These are phyloP conservation scores for Hucho hucho DNA, from an alignment of 2,113 vertebrate genomes.

Conservation along the genomic window DNA sequence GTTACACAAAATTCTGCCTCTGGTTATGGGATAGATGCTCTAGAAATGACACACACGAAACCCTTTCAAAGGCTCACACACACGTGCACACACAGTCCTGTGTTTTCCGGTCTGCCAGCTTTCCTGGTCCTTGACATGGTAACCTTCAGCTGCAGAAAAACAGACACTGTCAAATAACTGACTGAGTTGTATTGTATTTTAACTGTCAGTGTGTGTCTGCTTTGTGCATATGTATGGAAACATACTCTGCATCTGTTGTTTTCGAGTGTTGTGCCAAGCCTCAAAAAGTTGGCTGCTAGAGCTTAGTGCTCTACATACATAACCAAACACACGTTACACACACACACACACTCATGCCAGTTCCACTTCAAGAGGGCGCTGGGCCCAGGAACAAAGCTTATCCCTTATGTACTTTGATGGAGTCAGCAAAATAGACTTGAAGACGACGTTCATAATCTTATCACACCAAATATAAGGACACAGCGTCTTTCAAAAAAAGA, in stretches of 20 bases:
- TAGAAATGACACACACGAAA: constrained; percentile 81
- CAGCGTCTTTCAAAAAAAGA: constrained; percentile 89
- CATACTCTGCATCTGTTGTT: constrained; percentile 89
- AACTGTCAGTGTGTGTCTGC: constrained; percentile 80
- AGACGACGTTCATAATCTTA: constrained; percentile 90
- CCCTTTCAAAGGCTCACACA: constrained; percentile 82
- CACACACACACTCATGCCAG: constrained; percentile 76
- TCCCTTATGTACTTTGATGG: constrained; percentile 88
- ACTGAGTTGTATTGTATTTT: constrained; percentile 78
- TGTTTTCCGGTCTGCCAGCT: constrained; percentile 72
- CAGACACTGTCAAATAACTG: constrained; percentile 75
- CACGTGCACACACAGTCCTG: constrained; percentile 80
- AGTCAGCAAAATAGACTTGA: constrained; percentile 95
- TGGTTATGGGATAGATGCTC: constrained; percentile 91
- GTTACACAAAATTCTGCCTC: constrained; percentile 99
- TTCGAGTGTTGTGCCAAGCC: constrained; percentile 89
- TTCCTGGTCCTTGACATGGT: constrained; percentile 72
- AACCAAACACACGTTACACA: constrained; percentile 76
- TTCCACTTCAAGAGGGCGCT: constrained; percentile 78
- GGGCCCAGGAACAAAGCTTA: constrained; percentile 91
- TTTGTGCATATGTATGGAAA: constrained; percentile 83
- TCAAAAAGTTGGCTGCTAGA: constrained; percentile 86
- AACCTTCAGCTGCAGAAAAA: constrained; percentile 54
- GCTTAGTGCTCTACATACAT: constrained; percentile 74
- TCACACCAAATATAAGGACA: constrained; percentile 97